phyloP scores from a whole-genome alignment of 2,113 vertebrate genomes.

The Grallaria varia region DNA sequence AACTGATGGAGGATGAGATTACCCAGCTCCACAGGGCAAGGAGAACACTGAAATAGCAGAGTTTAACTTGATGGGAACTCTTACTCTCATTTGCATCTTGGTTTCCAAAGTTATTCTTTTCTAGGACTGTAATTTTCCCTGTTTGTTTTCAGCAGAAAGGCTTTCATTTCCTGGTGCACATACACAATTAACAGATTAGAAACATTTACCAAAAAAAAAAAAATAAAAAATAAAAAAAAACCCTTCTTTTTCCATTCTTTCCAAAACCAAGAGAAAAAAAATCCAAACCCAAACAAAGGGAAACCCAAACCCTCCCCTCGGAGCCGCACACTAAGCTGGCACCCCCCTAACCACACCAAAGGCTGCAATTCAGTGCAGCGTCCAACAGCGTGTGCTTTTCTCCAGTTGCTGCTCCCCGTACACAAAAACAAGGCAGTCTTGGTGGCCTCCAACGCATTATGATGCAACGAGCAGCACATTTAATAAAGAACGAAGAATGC shows the following conservation, averaged over 20 bases:
- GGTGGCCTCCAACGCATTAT: neutral
- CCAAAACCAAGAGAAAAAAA: neutral
- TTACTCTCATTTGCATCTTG: neutral
- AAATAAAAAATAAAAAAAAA: neutral
- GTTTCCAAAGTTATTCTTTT: neutral
- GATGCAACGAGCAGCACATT: neutral
- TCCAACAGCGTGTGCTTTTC: neutral
- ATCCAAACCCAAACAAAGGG: neutral
- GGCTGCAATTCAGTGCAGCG: neutral
- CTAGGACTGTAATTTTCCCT: neutral
- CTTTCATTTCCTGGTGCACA: neutral
- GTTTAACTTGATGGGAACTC: neutral
- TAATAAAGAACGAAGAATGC: neutral
- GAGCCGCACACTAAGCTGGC: neutral
- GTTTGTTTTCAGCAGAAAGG: neutral
- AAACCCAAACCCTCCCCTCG: neutral
- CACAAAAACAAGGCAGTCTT: neutral
- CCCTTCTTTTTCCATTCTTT: neutral
- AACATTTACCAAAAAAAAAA: neutral
- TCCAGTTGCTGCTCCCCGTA: neutral
- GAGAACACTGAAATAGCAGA: neutral
- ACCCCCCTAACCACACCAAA: conserved; percentile 2
- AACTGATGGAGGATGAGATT: neutral
- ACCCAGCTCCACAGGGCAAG: neutral
- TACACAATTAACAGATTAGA: neutral